These are phyloP conservation scores for Dicycla oo DNA, from an alignment of 2,888 invertebrate species.

Conservation along the genomic window DNA sequence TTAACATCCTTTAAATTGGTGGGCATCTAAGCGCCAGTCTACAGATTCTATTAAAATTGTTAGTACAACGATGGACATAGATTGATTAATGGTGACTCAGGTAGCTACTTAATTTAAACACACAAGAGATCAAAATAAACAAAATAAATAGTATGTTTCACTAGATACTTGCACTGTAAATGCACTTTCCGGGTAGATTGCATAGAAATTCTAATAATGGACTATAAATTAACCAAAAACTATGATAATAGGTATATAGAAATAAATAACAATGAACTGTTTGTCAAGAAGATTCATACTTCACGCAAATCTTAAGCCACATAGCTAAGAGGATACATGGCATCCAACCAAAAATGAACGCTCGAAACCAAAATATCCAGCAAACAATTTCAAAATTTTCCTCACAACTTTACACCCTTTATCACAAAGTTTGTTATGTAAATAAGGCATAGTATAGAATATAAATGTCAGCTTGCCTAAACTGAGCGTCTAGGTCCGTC, in stretches of 20 bases:
- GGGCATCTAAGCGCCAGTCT: neutral
- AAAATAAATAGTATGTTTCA: too few species aligned
- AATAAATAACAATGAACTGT: too few species aligned
- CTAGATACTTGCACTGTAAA: too few species aligned
- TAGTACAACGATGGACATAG: too few species aligned
- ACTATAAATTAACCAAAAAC: too few species aligned
- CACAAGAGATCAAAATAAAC: too few species aligned
- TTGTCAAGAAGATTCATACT: neutral
- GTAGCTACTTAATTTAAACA: too few species aligned
- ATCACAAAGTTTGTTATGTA: conserved; percentile 35
- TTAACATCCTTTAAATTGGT: conserved; percentile 35
- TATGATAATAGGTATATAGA: too few species aligned
- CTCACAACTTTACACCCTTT: neutral
- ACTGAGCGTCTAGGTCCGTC: conserved; percentile 65
- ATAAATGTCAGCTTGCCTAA: conserved; percentile 67
- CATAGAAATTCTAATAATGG: too few species aligned
- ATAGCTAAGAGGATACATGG: neutral
- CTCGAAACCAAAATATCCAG: neutral
- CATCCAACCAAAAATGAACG: neutral
- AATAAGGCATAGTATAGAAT: conserved; percentile 56
- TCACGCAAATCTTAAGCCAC: too few species aligned
- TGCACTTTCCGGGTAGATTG: too few species aligned
- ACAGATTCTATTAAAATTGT: too few species aligned
- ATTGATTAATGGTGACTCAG: neutral
- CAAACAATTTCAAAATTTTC: conserved; percentile 14